Evolutionary conservation across 2,113 vertebrate species (phyloP).

Genomic region (Petrocephalus microphthalmus): DNA sequence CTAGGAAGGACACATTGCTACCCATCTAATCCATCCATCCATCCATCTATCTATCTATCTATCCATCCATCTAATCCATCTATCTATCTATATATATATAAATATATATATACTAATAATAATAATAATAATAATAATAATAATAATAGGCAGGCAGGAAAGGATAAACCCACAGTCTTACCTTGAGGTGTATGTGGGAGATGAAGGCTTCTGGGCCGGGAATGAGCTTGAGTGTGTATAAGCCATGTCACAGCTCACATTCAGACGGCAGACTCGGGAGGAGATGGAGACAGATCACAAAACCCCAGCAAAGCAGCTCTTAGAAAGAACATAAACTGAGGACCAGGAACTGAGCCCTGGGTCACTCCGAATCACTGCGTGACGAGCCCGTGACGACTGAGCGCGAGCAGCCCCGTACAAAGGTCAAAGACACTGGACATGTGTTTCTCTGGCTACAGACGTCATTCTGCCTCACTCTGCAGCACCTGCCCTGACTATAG

Average conservation of each 20-base stretch:
- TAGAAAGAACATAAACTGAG: neutral
- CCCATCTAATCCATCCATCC: neutral
- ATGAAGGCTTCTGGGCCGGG: neutral
- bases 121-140: neutral
- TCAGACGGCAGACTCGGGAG: neutral
- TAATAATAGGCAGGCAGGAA: neutral
- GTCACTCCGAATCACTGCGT: neutral
- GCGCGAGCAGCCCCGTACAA: neutral
- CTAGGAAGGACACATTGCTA: neutral
- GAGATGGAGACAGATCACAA: neutral
- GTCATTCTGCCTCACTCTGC: neutral
- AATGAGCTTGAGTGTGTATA: neutral
- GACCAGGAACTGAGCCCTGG: neutral
- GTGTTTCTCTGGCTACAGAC: neutral
- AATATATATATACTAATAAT: too few species aligned
- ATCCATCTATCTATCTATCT: neutral
- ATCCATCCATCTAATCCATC: neutral
- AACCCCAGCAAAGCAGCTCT: neutral
- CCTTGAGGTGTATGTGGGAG: neutral
- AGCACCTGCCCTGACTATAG: neutral
- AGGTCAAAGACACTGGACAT: neutral
- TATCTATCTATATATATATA: neutral
- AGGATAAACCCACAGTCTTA: neutral
- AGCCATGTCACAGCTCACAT: neutral
- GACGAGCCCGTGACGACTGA: neutral